Conservation (phyloP, 2,113 vertebrate genomes). For the Carlito syrichta region DNA sequence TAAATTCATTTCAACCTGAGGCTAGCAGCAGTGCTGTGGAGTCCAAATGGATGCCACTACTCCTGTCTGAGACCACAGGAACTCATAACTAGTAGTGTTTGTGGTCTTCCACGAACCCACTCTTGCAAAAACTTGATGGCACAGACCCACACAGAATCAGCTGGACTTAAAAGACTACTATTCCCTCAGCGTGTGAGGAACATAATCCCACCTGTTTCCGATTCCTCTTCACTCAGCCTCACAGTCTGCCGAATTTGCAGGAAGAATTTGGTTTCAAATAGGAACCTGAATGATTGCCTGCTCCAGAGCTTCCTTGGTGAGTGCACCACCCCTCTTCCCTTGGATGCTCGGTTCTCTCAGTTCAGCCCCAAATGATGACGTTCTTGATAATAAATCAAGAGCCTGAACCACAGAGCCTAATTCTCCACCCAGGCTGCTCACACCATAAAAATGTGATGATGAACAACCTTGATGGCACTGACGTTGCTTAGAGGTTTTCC, state of each 20-base stretch:
- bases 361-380: neutral
- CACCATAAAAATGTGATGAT: neutral
- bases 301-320: fast-evolving
- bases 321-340: fast-evolving
- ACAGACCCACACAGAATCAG: too few species aligned
- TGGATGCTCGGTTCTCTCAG: fast-evolving
- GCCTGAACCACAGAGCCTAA: neutral
- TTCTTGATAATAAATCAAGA: neutral
- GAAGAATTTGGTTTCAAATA: neutral
- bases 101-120: neutral
- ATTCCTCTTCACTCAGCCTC: neutral
- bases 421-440: neutral
- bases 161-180: neutral
- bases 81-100: neutral
- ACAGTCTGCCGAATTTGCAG: neutral
- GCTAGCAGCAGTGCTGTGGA: neutral
- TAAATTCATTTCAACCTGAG: constrained; percentile 5
- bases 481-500: neutral
- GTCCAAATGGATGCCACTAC: neutral
- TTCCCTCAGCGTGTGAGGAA: neutral
- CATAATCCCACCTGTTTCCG: neutral
- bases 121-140: neutral
- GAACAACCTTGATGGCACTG: neutral
- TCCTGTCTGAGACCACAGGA: neutral
- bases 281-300: neutral